A percentile compares a stretch with the other conserved stretches of the same genome.
Conservation (phyloP, 2,888 invertebrate genomes). For the Lordiphosa andalusiaca region DNA sequence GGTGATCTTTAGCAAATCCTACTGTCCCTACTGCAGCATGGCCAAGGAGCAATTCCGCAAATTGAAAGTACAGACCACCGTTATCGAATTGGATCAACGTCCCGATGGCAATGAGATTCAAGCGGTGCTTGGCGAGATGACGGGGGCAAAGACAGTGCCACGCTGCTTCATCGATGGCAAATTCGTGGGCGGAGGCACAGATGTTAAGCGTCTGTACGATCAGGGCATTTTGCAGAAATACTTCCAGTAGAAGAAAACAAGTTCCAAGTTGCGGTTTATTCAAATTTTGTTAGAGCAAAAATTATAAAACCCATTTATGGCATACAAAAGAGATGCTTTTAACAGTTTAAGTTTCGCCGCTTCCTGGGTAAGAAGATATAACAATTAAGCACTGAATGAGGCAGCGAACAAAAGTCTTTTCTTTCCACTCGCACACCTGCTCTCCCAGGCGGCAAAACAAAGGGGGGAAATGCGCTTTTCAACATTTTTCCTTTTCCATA, state of each 20-base stretch:
- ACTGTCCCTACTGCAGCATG: slow-evolving; percentile 94
- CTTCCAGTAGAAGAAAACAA: slow-evolving; percentile 73
- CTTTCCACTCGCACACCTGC: slow-evolving; percentile 18
- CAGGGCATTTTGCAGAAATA: slow-evolving; percentile 85
- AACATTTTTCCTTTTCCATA: background rate
- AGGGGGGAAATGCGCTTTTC: background rate
- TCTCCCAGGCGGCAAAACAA: slow-evolving; percentile 16
- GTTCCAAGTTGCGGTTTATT: background rate
- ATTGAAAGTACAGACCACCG: slow-evolving; percentile 85
- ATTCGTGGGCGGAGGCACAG: slow-evolving; percentile 95
- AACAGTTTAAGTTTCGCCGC: slow-evolving; percentile 35
- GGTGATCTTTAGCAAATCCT: slow-evolving; percentile 94
- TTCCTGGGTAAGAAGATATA: slow-evolving; percentile 13
- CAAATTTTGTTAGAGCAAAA: background rate
- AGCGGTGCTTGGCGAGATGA: slow-evolving; percentile 87
- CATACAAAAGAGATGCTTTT: slow-evolving; percentile 6
- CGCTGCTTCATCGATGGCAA: slow-evolving; percentile 95
- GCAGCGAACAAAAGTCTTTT: slow-evolving; percentile 14
- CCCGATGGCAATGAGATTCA: slow-evolving; percentile 90
- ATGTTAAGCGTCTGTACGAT: slow-evolving; percentile 88
- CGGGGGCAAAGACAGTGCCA: slow-evolving; percentile 93
- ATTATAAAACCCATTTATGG: slow-evolving; percentile 1
- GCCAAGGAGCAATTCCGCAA: slow-evolving; percentile 93
- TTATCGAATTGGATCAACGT: slow-evolving; percentile 90
- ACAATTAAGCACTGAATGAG: slow-evolving; percentile 30